phyloP scores from a whole-genome alignment of 92 coral and sea anemone species.

The Pocillopora meandrina region DNA sequence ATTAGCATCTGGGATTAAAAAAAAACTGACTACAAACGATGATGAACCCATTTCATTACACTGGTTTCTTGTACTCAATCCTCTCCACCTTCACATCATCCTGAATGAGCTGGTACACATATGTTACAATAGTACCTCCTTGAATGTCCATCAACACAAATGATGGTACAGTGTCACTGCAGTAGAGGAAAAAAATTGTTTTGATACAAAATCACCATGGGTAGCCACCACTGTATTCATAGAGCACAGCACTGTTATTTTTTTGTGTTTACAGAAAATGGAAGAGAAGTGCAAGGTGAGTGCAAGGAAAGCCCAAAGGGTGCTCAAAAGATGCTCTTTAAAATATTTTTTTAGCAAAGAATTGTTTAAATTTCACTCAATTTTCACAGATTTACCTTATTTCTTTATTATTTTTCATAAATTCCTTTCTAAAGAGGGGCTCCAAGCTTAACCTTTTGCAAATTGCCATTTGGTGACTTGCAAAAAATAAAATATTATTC shows the following conservation, averaged over 20 bases:
- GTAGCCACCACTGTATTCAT: neutral
- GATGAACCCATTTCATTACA: neutral
- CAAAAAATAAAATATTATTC: no score
- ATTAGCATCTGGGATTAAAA: neutral
- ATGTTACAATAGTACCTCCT: conserved; percentile 92
- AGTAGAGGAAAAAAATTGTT: neutral
- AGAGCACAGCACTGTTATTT: neutral
- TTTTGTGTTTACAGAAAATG: no score
- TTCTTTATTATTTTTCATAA: no score
- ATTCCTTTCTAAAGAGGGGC: no score
- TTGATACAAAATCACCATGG: no score
- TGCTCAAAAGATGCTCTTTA: neutral
- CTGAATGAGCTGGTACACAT: conserved; percentile 90
- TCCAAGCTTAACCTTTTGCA: no score
- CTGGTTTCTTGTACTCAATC: conserved; percentile 96
- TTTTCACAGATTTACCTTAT: neutral
- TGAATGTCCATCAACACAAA: conserved; percentile 99
- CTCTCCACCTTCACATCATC: conserved; percentile 99
- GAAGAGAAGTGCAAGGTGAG: neutral
- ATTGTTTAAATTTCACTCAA: no score
- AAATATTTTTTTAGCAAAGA: no score
- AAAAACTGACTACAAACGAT: conserved; percentile 7
- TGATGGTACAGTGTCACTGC: conserved; percentile 81
- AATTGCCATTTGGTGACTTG: no score
- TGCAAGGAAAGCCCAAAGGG: neutral